A percentile compares a stretch with the other conserved stretches of the same genome.
Evolutionary conservation across 2,888 invertebrate genomes (phyloP).

Genomic region (Tribolium freemani): DNA sequence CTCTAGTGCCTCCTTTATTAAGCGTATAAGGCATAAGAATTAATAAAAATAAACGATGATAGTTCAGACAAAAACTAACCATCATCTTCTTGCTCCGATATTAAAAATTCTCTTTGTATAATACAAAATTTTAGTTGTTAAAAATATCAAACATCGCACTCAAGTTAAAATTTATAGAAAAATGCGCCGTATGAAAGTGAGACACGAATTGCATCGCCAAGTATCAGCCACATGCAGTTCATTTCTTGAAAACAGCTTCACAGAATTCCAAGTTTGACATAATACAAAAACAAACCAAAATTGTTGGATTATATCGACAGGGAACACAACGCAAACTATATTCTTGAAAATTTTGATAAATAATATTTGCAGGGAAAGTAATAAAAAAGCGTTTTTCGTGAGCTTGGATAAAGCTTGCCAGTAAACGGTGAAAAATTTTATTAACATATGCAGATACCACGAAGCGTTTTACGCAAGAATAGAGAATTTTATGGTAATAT

Average conservation of each 20-base stretch:
- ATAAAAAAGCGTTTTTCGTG: not conserved
- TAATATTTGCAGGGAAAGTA: not conserved
- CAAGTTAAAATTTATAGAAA: not conserved
- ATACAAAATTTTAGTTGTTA: not conserved
- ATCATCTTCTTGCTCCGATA: not conserved
- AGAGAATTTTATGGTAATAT: constrained; percentile 8
- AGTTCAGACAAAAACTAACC: not conserved
- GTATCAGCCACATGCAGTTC: not conserved
- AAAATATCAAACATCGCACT: not conserved
- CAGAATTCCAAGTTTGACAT: not conserved
- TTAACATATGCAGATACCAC: constrained; percentile 12
- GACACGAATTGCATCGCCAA: not conserved
- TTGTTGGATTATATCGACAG: not conserved
- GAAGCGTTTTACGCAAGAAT: constrained; percentile 4
- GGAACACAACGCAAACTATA: not conserved
- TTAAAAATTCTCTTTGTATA: not conserved
- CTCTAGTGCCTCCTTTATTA: not conserved
- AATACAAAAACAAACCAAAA: not conserved
- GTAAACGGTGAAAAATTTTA: constrained; percentile 13
- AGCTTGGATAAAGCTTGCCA: not conserved
- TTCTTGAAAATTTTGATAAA: not conserved
- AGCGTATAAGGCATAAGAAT: not conserved
- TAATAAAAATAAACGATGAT: not conserved
- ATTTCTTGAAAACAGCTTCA: not conserved
- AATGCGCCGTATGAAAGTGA: not conserved